These are phyloP conservation scores for Eumaeus atala DNA, from an alignment of 1,140 invertebrate species.

Conservation along the genomic window DNA sequence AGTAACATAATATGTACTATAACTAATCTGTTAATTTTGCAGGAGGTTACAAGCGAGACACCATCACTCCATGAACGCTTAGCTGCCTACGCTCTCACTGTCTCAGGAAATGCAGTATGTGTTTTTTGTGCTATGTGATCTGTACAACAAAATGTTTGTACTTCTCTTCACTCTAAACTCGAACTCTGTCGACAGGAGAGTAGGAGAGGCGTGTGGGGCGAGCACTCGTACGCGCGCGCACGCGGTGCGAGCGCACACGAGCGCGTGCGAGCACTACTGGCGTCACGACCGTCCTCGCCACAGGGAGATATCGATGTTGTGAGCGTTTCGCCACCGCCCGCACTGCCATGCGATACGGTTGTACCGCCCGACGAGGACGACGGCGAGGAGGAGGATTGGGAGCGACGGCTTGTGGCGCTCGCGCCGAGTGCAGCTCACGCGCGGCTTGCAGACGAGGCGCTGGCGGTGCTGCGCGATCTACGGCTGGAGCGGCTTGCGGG, in stretches of 20 bases:
- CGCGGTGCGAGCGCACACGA: constrained; percentile 26
- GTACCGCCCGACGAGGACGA: constrained; percentile 11
- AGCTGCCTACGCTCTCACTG: constrained; percentile 36
- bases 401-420: constrained; percentile 23
- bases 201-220: constrained; percentile 43
- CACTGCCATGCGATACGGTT: constrained; percentile 14
- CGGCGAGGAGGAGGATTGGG: constrained; percentile 29
- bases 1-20: no score
- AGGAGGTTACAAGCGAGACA: constrained; percentile 14
- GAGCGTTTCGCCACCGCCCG: constrained; percentile 14
- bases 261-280: constrained; percentile 28
- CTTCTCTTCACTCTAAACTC: background rate
- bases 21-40: background rate
- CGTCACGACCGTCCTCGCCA: constrained; percentile 20
- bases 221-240: constrained; percentile 47
- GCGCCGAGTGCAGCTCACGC: constrained; percentile 25
- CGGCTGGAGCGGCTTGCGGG: constrained; percentile 28
- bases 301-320: constrained; percentile 22
- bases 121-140: background rate
- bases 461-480: constrained; percentile 24
- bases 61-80: constrained; percentile 37
- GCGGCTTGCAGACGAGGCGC: constrained; percentile 21
- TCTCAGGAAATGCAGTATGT: constrained; percentile 32
- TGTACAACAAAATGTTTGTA: background rate
- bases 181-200: constrained; percentile 21